phyloP scores from a whole-genome alignment of 2,888 invertebrate species.

The Mimachlamys varia region DNA sequence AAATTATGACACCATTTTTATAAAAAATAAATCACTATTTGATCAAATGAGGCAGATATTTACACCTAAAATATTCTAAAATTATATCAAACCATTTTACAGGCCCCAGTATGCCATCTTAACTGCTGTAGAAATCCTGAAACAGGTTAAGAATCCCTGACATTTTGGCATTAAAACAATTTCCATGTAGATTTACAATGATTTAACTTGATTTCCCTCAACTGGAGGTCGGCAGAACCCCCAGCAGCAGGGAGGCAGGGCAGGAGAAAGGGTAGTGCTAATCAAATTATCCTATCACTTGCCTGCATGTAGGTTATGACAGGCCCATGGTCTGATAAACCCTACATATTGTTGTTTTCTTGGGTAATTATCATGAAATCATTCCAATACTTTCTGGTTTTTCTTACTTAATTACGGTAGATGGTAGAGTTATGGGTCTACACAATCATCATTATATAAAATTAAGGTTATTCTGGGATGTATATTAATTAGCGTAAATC shows the following conservation, averaged over 20 bases:
- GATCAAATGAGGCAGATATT: not conserved
- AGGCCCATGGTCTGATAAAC: not conserved
- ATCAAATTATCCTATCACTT: constrained; percentile 8
- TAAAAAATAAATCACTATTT: not conserved
- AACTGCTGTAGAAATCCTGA: not conserved
- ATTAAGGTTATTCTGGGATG: not conserved
- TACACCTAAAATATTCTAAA: not conserved
- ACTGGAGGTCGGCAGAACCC: constrained; percentile 17
- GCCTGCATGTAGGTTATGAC: constrained; percentile 26
- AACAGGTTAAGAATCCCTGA: not conserved
- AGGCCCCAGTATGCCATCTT: not conserved
- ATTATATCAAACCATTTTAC: not conserved
- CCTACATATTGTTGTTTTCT: constrained; percentile 27
- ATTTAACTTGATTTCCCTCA: constrained; percentile 8
- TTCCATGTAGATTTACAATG: constrained; percentile 34
- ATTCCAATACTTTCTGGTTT: constrained; percentile 27
- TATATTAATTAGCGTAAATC: not conserved
- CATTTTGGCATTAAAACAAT: constrained; percentile 28
- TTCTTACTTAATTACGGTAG: constrained; percentile 30
- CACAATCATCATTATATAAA: constrained; percentile 4
- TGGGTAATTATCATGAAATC: constrained; percentile 7
- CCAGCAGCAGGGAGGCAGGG: constrained; percentile 34
- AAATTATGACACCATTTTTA: not conserved
- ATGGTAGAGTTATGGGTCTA: not conserved
- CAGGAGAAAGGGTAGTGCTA: not conserved